Conservation (phyloP, 2,888 invertebrate species). For the Sinotaia quadrata region DNA sequence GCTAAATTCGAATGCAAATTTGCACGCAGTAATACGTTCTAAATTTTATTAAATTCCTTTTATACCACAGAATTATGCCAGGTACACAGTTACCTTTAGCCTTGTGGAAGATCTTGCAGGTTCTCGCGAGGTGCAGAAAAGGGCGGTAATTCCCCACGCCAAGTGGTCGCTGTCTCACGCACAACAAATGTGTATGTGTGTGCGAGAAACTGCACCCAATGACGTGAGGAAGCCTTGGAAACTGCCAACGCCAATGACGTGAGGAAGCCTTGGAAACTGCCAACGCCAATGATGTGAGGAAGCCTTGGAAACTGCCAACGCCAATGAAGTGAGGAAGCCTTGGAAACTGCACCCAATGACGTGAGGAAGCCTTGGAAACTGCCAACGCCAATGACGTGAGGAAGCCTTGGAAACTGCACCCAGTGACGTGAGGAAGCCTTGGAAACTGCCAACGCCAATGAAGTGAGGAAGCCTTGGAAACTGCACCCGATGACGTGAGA, state of each 20-base stretch:
- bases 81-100: background rate
- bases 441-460: too few relatives aligned
- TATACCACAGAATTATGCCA: background rate
- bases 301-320: background rate
- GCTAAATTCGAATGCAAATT: background rate
- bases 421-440: too few relatives aligned
- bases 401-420: too few relatives aligned
- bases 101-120: too few relatives aligned
- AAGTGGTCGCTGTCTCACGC: conserved; percentile 41
- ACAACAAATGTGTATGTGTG: conserved; percentile 38
- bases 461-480: too few relatives aligned
- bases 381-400: too few relatives aligned
- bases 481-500: too few relatives aligned
- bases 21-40: background rate
- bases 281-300: background rate
- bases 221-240: conserved; percentile 18
- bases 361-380: too few relatives aligned
- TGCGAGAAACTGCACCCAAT: conserved; percentile 36
- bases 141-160: conserved; percentile 16
- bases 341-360: background rate
- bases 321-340: background rate
- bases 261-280: background rate
- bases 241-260: background rate
- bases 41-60: too few relatives aligned
- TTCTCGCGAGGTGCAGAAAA: background rate